Base-by-base conservation (phyloP, 2,797 vertebrate genomes). In the Eulemur albifrons region DNA sequence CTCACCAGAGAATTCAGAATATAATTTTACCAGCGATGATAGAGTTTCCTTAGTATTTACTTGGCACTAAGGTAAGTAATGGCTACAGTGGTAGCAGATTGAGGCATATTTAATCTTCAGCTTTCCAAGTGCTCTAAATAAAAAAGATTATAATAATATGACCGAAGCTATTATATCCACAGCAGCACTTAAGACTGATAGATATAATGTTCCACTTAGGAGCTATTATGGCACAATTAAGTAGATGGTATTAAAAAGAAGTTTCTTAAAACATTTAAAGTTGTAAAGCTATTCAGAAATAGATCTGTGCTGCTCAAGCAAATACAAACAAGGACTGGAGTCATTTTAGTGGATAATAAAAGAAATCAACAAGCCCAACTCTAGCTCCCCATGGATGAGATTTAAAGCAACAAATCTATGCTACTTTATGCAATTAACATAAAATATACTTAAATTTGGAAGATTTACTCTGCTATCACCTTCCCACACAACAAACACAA, bases 231-330 rank as follows among this genome's bases (percentile, higher is more conserved):
- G 50, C 73, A 40, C 94, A 98, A 98, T 98, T 98, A 98, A 97
- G 96, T 94, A 95, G 97, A 73, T 92, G 98, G 96, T 80, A 97
- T 98, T 98, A 97, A 98, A 97, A 98, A 94, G 96, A 97, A 98
- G 97, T 97, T 97, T 98, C 97, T 97, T 97, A 96, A 98, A 94
- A 45, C 90, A 92, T 73, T 97, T 93, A 90, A 98, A 98, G 97
- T 98, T 96, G 97, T 96, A 96, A 52, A 97, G 88, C 50, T 95
- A 88, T 79, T 92, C 83, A 50, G 84, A 98, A 98, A 96, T 90
- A 91, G 93, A 83, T 85, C 54, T 94, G 88, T 97, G 94, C 95
- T 97, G 97, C 90, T 97, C 94, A 97, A 96, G 98, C 97, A 97
- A 97, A 95, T 84, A 96, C 85, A 97, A 98, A 97, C 80, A 92